Evolutionary conservation across 1,140 invertebrate species (phyloP).

Genomic region (Drosophila serrata): DNA sequence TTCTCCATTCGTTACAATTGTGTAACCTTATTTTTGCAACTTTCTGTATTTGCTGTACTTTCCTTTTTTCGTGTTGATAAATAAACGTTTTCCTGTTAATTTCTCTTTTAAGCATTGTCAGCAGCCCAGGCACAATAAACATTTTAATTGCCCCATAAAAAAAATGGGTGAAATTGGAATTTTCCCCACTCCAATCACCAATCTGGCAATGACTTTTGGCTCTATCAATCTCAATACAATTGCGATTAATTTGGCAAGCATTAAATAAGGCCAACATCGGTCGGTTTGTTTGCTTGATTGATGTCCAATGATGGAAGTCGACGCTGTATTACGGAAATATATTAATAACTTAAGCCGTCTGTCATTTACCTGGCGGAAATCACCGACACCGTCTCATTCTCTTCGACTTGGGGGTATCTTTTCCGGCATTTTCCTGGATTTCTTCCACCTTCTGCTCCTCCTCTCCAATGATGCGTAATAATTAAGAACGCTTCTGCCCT

Average conservation of each 20-base stretch:
- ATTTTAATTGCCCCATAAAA: slow-evolving; percentile 61
- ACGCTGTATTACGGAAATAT: slow-evolving; percentile 39
- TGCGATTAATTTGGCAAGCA: slow-evolving; percentile 64
- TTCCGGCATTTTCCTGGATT: slow-evolving; percentile 27
- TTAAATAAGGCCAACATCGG: slow-evolving; percentile 31
- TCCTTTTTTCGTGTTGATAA: not conserved
- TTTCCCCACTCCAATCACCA: slow-evolving; percentile 1
- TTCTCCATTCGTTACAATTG: not conserved
- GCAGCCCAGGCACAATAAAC: slow-evolving; percentile 38
- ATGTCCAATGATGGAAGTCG: slow-evolving; percentile 39
- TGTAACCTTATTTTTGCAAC: slow-evolving; percentile 1
- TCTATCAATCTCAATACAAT: slow-evolving; percentile 71
- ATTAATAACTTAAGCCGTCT: slow-evolving; percentile 66
- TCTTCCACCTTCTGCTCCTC: not conserved
- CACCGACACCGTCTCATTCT: slow-evolving; percentile 21
- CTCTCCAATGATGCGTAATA: slow-evolving; percentile 60
- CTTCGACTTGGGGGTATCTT: slow-evolving; percentile 13
- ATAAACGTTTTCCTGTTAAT: slow-evolving; percentile 38
- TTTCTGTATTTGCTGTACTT: slow-evolving; percentile 7
- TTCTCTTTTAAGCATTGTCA: slow-evolving; percentile 51
- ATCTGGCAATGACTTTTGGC: slow-evolving; percentile 9
- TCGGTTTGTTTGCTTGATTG: slow-evolving; percentile 56
- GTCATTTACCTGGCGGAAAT: slow-evolving; percentile 54
- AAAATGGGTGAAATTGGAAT: slow-evolving; percentile 23
- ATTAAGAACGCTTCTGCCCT: slow-evolving; percentile 52